Conservation (phyloP, 2,888 invertebrate species). For the Brachyopa scutellaris region DNA sequence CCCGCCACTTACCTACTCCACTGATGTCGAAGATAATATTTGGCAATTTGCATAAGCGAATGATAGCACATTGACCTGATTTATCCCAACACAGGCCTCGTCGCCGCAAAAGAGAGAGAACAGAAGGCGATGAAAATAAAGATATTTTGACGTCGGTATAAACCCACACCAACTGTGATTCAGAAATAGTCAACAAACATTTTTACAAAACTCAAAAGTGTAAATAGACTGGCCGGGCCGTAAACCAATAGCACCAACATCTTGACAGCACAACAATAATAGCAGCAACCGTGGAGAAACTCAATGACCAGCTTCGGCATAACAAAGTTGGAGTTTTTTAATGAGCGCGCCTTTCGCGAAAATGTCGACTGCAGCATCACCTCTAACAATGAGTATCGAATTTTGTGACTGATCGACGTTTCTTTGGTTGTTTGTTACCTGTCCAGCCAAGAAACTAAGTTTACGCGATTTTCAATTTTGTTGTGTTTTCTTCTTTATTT, state of each 20-base stretch:
- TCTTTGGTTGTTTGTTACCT: slow-evolving; percentile 46
- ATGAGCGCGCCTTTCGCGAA: slow-evolving; percentile 44
- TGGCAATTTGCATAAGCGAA: slow-evolving; percentile 42
- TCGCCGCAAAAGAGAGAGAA: neutral
- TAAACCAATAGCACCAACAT: slow-evolving; percentile 18
- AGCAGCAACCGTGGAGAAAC: slow-evolving; percentile 24
- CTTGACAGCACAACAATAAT: slow-evolving; percentile 19
- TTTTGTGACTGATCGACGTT: slow-evolving; percentile 68
- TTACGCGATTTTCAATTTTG: slow-evolving; percentile 11
- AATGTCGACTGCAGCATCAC: slow-evolving; percentile 60
- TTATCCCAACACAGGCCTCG: neutral
- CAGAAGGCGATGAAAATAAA: slow-evolving; percentile 1
- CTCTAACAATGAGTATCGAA: slow-evolving; percentile 42
- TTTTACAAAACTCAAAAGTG: slow-evolving; percentile 19
- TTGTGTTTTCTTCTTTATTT: slow-evolving; percentile 13
- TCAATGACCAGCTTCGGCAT: slow-evolving; percentile 56
- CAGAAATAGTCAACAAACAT: slow-evolving; percentile 23
- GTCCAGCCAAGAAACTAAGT: slow-evolving; percentile 42
- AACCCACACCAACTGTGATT: slow-evolving; percentile 51
- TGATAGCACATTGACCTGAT: slow-evolving; percentile 58
- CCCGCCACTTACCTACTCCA: slow-evolving; percentile 15
- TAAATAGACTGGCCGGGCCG: slow-evolving; percentile 2
- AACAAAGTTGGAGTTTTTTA: slow-evolving; percentile 50
- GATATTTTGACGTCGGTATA: slow-evolving; percentile 34
- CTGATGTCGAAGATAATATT: slow-evolving; percentile 34